Evolutionary conservation across 2,797 vertebrate genomes (phyloP).

Genomic region (Neostethus bicornis): DNA sequence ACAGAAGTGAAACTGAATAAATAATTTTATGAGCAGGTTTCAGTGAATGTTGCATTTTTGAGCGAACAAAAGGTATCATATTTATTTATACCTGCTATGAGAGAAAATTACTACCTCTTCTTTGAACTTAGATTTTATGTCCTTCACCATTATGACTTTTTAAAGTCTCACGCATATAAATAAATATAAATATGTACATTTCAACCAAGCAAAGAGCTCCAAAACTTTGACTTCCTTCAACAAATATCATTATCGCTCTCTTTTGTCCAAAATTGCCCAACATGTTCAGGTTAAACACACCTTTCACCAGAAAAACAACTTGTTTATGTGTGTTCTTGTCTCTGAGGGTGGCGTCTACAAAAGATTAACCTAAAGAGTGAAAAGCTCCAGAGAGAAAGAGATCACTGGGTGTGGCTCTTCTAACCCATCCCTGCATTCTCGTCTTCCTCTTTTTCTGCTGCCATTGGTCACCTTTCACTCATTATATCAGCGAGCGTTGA

Average conservation of each 20-base stretch:
- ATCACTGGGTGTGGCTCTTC: conserved; percentile 52
- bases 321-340: conserved; percentile 28
- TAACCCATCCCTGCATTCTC: conserved; percentile 66
- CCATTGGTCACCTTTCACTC: conserved; percentile 48
- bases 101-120: no score
- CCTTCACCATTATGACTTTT: no score
- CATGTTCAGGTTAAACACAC: conserved; percentile 3
- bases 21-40: no score
- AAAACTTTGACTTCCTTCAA: neutral
- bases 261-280: conserved; percentile 6
- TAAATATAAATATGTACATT: no score
- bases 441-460: conserved; percentile 38
- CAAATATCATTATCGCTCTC: neutral
- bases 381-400: conserved; percentile 51
- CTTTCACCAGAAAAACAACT: conserved; percentile 22
- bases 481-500: conserved; percentile 36
- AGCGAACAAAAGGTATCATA: no score
- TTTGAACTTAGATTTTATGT: no score
- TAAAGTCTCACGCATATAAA: no score
- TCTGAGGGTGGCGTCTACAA: conserved; percentile 31
- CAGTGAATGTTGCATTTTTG: no score
- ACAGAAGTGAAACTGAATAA: no score
- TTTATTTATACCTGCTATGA: no score
- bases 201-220: neutral
- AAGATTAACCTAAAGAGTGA: conserved; percentile 58